A percentile compares a stretch with the other conserved stretches of the same genome.
Evolutionary conservation across 2,797 vertebrate species (phyloP).

Genomic region (Lepus townsendii): DNA sequence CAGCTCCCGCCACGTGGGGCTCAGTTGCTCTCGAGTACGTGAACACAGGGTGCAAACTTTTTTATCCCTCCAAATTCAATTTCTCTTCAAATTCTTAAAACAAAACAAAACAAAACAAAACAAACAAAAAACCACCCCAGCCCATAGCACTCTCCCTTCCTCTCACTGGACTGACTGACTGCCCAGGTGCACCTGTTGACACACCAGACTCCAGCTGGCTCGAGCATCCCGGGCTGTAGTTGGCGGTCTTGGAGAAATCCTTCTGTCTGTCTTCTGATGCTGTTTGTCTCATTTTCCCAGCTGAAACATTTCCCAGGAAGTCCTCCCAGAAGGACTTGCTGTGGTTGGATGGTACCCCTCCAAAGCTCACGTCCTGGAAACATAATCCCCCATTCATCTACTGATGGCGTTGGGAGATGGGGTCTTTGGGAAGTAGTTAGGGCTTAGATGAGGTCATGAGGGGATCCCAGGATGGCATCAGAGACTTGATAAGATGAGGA

Average conservation of each 20-base stretch:
- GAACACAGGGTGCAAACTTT: background rate
- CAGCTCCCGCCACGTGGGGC: background rate
- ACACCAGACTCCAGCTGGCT: background rate
- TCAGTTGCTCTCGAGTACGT: too few relatives aligned
- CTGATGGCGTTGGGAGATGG: background rate
- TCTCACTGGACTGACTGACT: background rate
- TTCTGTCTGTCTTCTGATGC: background rate
- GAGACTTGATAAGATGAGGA: background rate
- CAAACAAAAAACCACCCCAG: background rate
- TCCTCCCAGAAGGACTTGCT: background rate
- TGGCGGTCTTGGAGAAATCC: background rate
- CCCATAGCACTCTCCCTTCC: background rate
- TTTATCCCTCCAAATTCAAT: background rate
- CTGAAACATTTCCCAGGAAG: background rate
- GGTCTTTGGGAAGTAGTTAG: background rate
- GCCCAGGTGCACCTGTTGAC: background rate
- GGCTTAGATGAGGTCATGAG: too few relatives aligned
- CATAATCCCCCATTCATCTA: background rate
- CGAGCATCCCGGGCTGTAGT: background rate
- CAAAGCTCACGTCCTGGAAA: background rate
- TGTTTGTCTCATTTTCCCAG: background rate
- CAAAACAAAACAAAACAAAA: too few relatives aligned
- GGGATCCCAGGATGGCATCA: too few relatives aligned
- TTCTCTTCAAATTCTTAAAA: background rate
- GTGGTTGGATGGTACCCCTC: background rate